A percentile compares a stretch with the other conserved stretches of the same genome.
phyloP scores from a whole-genome alignment of 2,797 vertebrate genomes.

The Halcyon badia region DNA sequence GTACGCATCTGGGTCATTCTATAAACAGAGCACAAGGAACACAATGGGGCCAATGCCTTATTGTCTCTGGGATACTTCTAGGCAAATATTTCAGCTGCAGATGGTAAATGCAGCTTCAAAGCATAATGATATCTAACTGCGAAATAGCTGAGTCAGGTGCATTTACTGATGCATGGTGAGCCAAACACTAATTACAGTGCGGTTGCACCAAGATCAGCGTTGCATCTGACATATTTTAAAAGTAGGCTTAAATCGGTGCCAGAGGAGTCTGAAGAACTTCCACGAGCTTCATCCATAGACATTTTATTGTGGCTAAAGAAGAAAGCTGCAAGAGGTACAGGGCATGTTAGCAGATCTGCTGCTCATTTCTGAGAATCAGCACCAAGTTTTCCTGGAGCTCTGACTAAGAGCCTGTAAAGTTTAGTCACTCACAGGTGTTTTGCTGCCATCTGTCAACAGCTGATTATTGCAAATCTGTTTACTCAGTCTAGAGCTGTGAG shows the following conservation, averaged over 20 bases:
- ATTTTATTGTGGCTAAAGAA: constrained; percentile 46
- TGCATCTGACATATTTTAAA: constrained; percentile 62
- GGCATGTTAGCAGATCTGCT: neutral
- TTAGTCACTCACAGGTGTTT: constrained; percentile 74
- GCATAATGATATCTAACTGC: constrained; percentile 58
- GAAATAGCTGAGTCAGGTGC: constrained; percentile 75
- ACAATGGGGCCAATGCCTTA: neutral
- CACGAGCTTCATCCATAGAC: constrained; percentile 39
- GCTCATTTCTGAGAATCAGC: constrained; percentile 66
- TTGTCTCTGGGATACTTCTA: constrained; percentile 32
- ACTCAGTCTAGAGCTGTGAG: constrained; percentile 45
- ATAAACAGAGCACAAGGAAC: neutral
- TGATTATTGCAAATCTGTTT: constrained; percentile 73
- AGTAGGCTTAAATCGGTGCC: constrained; percentile 15
- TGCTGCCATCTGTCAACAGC: constrained; percentile 77
- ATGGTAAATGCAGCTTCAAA: constrained; percentile 70
- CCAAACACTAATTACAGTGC: constrained; percentile 65
- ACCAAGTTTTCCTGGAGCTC: constrained; percentile 54
- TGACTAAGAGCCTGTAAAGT: constrained; percentile 71
- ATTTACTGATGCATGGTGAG: constrained; percentile 25
- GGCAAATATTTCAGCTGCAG: constrained; percentile 60
- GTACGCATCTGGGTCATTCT: neutral
- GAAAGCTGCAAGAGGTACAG: constrained; percentile 11
- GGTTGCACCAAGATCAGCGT: constrained; percentile 48
- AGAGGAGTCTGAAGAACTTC: constrained; percentile 45